phyloP scores from a whole-genome alignment of 2,113 vertebrate species.

The Grus americana region DNA sequence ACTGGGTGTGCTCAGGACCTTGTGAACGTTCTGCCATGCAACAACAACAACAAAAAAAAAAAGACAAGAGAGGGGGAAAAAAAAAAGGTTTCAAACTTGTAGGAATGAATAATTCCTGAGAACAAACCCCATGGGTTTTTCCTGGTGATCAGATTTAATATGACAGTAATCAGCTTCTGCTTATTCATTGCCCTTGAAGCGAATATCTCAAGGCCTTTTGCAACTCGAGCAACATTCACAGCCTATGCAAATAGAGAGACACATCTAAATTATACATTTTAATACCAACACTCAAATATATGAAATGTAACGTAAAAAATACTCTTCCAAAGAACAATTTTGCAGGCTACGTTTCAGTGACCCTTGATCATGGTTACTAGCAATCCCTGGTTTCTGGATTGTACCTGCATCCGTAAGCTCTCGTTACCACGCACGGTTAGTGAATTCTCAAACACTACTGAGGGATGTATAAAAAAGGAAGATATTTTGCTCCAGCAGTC shows the following conservation, averaged over 20 bases:
- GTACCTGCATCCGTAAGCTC: not conserved
- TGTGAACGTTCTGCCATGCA: slow-evolving; percentile 84
- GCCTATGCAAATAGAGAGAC: slow-evolving; percentile 2
- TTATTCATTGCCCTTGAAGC: slow-evolving; percentile 41
- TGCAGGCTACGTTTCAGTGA: not conserved
- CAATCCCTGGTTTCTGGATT: not conserved
- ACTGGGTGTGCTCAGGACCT: slow-evolving; percentile 77
- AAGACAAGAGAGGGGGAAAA: not conserved
- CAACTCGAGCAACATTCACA: not conserved
- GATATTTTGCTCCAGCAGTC: not conserved
- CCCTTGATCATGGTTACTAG: not conserved
- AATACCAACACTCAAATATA: not conserved
- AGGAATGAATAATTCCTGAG: slow-evolving; percentile 16
- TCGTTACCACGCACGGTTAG: accelerated
- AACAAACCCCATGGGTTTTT: slow-evolving; percentile 23
- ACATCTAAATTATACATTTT: not conserved
- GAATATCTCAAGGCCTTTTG: not conserved
- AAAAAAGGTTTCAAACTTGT: not conserved
- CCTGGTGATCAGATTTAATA: slow-evolving; percentile 46
- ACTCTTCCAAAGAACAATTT: not conserved
- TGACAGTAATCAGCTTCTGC: slow-evolving; percentile 48
- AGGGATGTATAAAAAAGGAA: not conserved
- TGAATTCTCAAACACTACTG: not conserved
- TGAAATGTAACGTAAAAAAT: not conserved
- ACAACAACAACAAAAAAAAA: not conserved